These are phyloP conservation scores for Tachina grossa DNA, from an alignment of 2,888 invertebrate genomes.

Conservation along the genomic window DNA sequence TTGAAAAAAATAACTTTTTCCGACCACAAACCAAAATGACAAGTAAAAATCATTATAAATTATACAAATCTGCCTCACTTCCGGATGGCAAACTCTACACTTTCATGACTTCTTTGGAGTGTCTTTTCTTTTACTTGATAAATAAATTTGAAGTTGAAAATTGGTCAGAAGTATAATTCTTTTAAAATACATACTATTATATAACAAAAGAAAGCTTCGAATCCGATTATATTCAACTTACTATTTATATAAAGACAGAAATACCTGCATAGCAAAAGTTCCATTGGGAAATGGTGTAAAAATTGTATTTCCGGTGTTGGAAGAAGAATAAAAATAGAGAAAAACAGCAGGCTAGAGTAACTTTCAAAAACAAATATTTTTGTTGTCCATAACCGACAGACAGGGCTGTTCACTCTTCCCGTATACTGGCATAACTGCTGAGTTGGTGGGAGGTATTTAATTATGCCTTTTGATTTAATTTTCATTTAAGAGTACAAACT, in stretches of 20 bases:
- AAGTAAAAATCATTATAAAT: too few relatives aligned
- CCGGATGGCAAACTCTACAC: too few relatives aligned
- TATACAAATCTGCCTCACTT: too few relatives aligned
- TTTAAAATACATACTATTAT: too few relatives aligned
- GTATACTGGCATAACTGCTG: not conserved
- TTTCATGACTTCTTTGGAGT: too few relatives aligned
- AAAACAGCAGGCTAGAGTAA: not conserved
- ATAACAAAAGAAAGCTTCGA: too few relatives aligned
- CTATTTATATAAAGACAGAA: not conserved
- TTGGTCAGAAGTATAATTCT: too few relatives aligned
- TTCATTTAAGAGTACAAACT: constrained; percentile 26
- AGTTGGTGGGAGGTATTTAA: constrained; percentile 62
- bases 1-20: too few relatives aligned
- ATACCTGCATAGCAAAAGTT: not conserved
- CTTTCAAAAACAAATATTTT: constrained; percentile 31
- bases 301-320: constrained; percentile 25
- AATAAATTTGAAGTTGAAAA: too few relatives aligned
- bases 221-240: too few relatives aligned
- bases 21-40: too few relatives aligned
- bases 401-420: not conserved
- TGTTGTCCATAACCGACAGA: constrained; percentile 15
- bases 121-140: too few relatives aligned
- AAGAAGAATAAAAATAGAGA: not conserved
- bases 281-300: constrained; percentile 6
- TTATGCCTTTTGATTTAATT: constrained; percentile 64